A percentile compares a stretch with the other conserved stretches of the same genome.
Conservation (phyloP, 2,797 vertebrate genomes). For the Caiman crocodilus region DNA sequence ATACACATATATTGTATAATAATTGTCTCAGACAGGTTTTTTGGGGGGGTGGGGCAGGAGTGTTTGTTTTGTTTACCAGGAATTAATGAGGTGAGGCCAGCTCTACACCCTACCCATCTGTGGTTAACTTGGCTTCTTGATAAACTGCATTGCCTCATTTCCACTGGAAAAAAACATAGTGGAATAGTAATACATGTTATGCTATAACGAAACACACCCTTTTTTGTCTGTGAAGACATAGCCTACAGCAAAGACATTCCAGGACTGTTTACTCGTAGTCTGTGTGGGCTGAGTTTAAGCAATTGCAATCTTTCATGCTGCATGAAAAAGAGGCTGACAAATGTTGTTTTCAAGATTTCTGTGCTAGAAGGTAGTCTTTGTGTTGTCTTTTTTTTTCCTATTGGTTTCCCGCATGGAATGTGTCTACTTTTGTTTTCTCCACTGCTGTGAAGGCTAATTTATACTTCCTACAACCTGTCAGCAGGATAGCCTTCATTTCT, state of each 20-base stretch:
- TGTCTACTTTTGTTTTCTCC: constrained; percentile 14
- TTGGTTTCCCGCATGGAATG: constrained; percentile 27
- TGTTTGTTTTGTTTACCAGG: background rate
- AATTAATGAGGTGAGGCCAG: background rate
- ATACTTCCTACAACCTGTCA: constrained; percentile 15
- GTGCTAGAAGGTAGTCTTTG: background rate
- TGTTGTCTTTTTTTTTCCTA: background rate
- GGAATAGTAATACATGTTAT: background rate
- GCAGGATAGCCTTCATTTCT: constrained; percentile 19
- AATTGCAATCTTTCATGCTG: background rate
- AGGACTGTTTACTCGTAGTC: constrained; percentile 30
- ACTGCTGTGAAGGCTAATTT: background rate
- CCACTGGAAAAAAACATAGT: constrained; percentile 29
- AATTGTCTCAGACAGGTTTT: background rate
- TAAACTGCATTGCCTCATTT: background rate
- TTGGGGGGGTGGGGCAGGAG: accelerated
- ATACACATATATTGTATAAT: too few species aligned
- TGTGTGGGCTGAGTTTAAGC: background rate
- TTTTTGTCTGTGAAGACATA: constrained; percentile 32
- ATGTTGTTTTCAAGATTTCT: background rate
- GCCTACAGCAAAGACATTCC: constrained; percentile 40
- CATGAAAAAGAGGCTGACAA: background rate
- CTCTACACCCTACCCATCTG: background rate
- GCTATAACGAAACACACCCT: constrained; percentile 10
- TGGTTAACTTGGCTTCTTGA: background rate